Percentiles rank a stretch among this genome's conserved stretches.
These are phyloP conservation scores for Tetanocera ferruginea DNA, from an alignment of 2,888 invertebrate species.

Conservation along the genomic window DNA sequence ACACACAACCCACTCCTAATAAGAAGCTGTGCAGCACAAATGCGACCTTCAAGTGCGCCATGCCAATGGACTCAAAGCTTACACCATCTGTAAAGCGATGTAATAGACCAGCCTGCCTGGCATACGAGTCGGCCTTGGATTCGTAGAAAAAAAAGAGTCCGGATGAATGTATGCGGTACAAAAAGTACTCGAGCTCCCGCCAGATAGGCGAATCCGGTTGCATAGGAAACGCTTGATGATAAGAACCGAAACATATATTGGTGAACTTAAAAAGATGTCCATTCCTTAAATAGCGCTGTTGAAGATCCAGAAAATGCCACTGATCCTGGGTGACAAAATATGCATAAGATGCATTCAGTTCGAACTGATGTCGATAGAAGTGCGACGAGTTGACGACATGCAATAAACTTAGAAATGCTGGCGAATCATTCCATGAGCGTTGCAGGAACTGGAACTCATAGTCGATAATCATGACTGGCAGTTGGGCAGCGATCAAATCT, in stretches of 20 bases:
- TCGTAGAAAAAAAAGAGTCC: slow-evolving; percentile 58
- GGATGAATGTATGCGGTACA: slow-evolving; percentile 58
- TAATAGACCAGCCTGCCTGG: slow-evolving; percentile 54
- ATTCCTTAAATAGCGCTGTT: slow-evolving; percentile 56
- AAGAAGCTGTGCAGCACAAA: slow-evolving; percentile 52
- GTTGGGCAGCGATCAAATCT: slow-evolving; percentile 53
- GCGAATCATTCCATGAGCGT: slow-evolving; percentile 45
- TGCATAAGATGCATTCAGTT: slow-evolving; percentile 52
- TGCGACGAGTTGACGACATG: slow-evolving; percentile 54
- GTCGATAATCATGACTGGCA: slow-evolving; percentile 60
- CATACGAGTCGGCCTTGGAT: slow-evolving; percentile 54
- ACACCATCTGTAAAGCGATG: slow-evolving; percentile 50
- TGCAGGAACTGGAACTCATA: slow-evolving; percentile 58
- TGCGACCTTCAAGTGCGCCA: slow-evolving; percentile 57
- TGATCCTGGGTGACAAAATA: slow-evolving; percentile 60
- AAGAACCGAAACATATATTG: slow-evolving; percentile 62
- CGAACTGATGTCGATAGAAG: slow-evolving; percentile 46
- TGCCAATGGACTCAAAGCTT: slow-evolving; percentile 57
- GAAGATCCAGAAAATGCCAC: slow-evolving; percentile 60
- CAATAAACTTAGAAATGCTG: slow-evolving; percentile 52
- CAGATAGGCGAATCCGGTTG: slow-evolving; percentile 42
- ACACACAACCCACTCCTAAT: slow-evolving; percentile 3
- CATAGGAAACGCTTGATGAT: slow-evolving; percentile 52
- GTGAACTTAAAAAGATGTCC: slow-evolving; percentile 54
- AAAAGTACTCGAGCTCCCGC: slow-evolving; percentile 54